Evolutionary conservation across 2,113 vertebrate species (phyloP).

Genomic region (Lepisosteus osseus): DNA sequence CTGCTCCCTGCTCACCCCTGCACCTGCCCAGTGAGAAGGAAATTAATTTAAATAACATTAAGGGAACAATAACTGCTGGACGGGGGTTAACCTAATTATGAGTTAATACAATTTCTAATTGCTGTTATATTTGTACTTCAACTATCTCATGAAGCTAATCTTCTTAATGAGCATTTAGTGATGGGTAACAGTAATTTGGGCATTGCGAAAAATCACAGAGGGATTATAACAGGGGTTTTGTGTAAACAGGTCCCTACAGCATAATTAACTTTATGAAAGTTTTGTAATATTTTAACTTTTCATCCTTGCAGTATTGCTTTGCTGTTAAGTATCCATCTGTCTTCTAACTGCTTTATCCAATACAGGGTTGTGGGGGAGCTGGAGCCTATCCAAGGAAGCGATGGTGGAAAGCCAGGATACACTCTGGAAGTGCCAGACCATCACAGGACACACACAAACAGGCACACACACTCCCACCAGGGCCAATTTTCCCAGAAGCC

Average conservation of each 20-base stretch:
- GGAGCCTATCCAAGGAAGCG: no score
- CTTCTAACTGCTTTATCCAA: no score
- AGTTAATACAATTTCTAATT: slow-evolving; percentile 65
- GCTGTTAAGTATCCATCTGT: no score
- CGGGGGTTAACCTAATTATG: slow-evolving; percentile 62
- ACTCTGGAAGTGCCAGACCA: no score
- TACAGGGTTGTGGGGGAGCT: no score
- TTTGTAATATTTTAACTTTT: no score
- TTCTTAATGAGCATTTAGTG: slow-evolving; percentile 35
- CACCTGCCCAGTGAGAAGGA: slow-evolving; percentile 60
- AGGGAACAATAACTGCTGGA: slow-evolving; percentile 48
- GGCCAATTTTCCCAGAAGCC: no score
- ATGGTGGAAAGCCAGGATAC: no score
- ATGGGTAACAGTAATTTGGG: slow-evolving; percentile 27
- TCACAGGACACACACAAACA: no score
- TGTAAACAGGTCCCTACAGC: neutral
- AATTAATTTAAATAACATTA: slow-evolving; percentile 79
- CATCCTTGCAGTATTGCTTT: no score
- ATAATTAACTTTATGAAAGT: neutral
- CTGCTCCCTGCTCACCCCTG: slow-evolving; percentile 49
- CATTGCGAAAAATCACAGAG: slow-evolving; percentile 13
- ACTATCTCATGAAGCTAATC: slow-evolving; percentile 56
- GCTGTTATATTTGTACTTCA: slow-evolving; percentile 59
- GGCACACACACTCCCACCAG: no score
- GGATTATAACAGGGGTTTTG: slow-evolving; percentile 26